Conservation (phyloP, 2,113 vertebrate genomes). For the Laterallus jamaicensis region DNA sequence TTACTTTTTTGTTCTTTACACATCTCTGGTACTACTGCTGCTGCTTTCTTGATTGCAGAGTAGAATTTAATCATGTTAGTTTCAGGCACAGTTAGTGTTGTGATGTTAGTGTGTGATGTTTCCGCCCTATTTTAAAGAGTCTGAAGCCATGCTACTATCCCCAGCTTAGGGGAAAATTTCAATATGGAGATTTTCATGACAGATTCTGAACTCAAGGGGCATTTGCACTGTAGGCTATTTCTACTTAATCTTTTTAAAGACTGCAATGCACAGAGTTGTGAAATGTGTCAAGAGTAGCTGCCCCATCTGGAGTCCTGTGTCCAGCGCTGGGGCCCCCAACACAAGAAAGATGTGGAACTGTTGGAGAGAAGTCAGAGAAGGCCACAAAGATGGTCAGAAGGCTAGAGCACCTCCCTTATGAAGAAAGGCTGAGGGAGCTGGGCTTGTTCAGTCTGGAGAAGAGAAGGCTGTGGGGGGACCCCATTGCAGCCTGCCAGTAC, state of each 20-base stretch:
- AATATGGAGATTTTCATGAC: not conserved
- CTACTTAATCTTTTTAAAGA: not conserved
- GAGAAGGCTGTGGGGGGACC: too few species aligned
- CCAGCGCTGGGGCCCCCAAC: too few species aligned
- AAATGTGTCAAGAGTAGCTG: not conserved
- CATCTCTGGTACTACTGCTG: not conserved
- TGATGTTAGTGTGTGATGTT: constrained; percentile 28
- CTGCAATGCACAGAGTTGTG: not conserved
- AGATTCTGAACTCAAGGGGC: not conserved
- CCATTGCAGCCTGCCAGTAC: too few species aligned
- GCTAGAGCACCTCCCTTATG: too few species aligned
- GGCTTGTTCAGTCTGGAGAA: too few species aligned
- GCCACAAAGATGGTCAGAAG: too few species aligned
- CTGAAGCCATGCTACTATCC: constrained; percentile 8
- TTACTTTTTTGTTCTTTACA: constrained; percentile 16
- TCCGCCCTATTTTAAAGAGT: constrained; percentile 36
- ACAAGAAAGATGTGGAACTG: too few species aligned
- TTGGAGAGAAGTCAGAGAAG: too few species aligned
- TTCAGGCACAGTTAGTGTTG: constrained; percentile 61
- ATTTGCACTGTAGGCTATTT: constrained; percentile 10
- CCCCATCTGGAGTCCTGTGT: too few species aligned
- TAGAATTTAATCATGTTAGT: constrained; percentile 46
- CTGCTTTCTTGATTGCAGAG: constrained; percentile 21
- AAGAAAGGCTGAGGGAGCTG: too few species aligned
- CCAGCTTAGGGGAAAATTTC: not conserved